Evolutionary conservation across 2,888 invertebrate species (phyloP).

Genomic region (Lobophora halterata): DNA sequence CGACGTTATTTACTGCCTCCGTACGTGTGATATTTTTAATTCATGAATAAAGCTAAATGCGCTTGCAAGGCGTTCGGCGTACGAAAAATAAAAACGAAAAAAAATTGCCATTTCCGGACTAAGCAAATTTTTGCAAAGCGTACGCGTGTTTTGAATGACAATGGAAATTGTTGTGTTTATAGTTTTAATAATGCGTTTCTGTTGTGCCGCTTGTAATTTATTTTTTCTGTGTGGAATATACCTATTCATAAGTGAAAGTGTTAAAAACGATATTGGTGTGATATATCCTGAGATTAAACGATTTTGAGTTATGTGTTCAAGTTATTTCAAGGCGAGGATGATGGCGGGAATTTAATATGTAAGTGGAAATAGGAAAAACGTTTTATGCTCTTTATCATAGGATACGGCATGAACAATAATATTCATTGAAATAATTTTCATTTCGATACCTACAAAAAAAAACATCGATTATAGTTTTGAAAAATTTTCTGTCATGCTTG

Average conservation of each 20-base stretch:
- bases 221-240: constrained; percentile 6
- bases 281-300: neutral
- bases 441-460: too few species aligned
- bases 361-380: neutral
- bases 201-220: constrained; percentile 11
- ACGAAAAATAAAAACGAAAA: constrained; percentile 30
- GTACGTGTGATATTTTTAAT: constrained; percentile 64
- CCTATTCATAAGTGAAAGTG: constrained; percentile 15
- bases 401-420: too few species aligned
- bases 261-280: constrained; percentile 7
- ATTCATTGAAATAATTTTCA: too few species aligned
- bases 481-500: constrained; percentile 9
- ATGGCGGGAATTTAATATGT: constrained; percentile 18
- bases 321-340: neutral
- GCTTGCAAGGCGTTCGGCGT: constrained; percentile 41
- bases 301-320: neutral
- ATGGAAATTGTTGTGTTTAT: constrained; percentile 15
- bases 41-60: constrained; percentile 61
- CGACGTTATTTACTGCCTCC: constrained; percentile 24
- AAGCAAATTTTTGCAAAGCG: constrained; percentile 54
- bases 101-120: constrained; percentile 57
- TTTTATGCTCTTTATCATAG: too few species aligned
- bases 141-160: constrained; percentile 46
- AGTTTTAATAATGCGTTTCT: constrained; percentile 13
- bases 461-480: too few species aligned